These are phyloP conservation scores for Notospermus geniculatus DNA, from an alignment of 1,140 invertebrate species.

Conservation along the genomic window DNA sequence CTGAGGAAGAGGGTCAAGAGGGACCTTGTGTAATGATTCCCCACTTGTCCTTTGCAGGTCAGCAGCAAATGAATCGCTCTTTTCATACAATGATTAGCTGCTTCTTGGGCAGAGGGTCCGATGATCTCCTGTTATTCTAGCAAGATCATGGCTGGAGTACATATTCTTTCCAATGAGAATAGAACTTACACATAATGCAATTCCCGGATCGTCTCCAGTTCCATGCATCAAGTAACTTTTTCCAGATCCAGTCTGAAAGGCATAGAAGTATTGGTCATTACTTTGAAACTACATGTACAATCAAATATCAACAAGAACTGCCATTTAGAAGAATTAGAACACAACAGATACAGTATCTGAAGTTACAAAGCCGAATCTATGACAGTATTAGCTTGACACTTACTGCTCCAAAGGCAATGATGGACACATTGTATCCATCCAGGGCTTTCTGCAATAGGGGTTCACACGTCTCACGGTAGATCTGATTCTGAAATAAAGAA, in stretches of 20 bases:
- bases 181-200: conserved; percentile 40
- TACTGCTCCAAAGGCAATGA: conserved; percentile 45
- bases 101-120: too few relatives aligned
- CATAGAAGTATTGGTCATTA: conserved; percentile 8
- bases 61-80: too few relatives aligned
- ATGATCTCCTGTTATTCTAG: too few relatives aligned
- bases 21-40: too few relatives aligned
- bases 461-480: conserved; percentile 43
- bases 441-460: conserved; percentile 38
- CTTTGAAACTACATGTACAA: too few relatives aligned
- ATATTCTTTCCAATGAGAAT: not conserved
- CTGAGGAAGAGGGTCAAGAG: too few relatives aligned
- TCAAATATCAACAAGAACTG: too few relatives aligned
- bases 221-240: conserved; percentile 48
- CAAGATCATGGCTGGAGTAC: too few relatives aligned
- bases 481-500: conserved; percentile 32
- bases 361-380: not conserved
- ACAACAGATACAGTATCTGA: not conserved
- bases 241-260: conserved; percentile 39
- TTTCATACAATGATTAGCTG: too few relatives aligned
- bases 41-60: too few relatives aligned
- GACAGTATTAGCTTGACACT: conserved; percentile 18
- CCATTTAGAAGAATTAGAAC: not conserved
- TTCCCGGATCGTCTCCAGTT: conserved; percentile 40
- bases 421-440: conserved; percentile 45